These are phyloP conservation scores for Oscheius myriophilus DNA, from an alignment of 2,888 invertebrate genomes.

Conservation along the genomic window DNA sequence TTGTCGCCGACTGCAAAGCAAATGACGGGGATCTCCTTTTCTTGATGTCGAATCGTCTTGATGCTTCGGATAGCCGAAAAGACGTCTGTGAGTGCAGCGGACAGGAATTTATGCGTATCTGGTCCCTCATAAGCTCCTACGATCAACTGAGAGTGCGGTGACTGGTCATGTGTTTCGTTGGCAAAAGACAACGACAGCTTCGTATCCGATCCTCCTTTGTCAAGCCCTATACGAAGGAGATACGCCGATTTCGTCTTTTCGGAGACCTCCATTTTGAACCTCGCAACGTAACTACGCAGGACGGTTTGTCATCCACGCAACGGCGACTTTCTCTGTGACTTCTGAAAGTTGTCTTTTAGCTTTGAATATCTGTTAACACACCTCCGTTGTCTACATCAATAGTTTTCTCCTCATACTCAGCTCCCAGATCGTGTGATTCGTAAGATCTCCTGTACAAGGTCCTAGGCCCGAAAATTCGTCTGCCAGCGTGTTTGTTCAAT, in stretches of 20 bases:
- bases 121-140: neutral
- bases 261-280: no score
- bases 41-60: no score
- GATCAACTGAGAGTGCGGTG: neutral
- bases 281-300: neutral
- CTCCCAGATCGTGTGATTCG: neutral
- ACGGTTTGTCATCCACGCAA: neutral
- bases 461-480: neutral
- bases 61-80: no score
- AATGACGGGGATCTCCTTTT: neutral
- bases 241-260: neutral
- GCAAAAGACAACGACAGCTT: constrained; percentile 5
- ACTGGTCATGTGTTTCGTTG: neutral
- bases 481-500: neutral
- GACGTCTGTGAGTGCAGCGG: no score
- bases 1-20: constrained; percentile 8
- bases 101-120: neutral
- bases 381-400: neutral
- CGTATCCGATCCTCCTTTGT: constrained; percentile 7
- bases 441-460: neutral
- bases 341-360: neutral
- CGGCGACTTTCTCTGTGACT: neutral
- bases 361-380: neutral
- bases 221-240: neutral
- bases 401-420: neutral